A percentile compares a stretch with the other conserved stretches of the same genome.
phyloP scores from a whole-genome alignment of 2,113 vertebrate genomes.

The Ctenodactylus gundi region DNA sequence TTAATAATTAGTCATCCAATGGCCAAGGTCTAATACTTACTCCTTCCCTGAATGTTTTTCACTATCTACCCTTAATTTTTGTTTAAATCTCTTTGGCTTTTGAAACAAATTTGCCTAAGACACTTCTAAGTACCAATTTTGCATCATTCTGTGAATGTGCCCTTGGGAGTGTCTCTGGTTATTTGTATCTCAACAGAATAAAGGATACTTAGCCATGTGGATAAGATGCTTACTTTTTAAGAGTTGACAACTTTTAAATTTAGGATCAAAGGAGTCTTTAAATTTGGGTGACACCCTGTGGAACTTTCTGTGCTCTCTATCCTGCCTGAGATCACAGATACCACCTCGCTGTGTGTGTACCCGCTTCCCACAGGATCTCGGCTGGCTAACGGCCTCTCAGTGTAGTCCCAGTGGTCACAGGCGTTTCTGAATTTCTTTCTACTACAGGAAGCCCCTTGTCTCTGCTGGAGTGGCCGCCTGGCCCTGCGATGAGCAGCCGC shows the following conservation, averaged over 20 bases:
- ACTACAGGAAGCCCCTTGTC: not conserved
- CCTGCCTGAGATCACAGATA: accelerated
- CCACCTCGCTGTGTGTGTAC: no score
- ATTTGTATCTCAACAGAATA: not conserved
- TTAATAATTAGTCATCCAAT: constrained; percentile 13
- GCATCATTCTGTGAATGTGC: not conserved
- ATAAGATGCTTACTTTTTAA: not conserved
- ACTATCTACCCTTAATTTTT: not conserved
- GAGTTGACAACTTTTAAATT: not conserved
- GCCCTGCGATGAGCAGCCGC: not conserved
- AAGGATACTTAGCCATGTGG: not conserved
- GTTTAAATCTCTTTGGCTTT: constrained; percentile 25
- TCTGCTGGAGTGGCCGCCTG: not conserved
- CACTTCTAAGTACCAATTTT: constrained; percentile 6
- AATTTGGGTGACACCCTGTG: not conserved
- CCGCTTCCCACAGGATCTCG: not conserved
- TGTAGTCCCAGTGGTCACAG: not conserved
- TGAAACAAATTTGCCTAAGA: constrained; percentile 25
- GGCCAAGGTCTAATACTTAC: not conserved
- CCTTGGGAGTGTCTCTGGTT: not conserved
- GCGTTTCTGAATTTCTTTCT: not conserved
- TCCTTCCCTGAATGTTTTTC: not conserved
- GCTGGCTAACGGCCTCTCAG: not conserved
- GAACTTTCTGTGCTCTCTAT: not conserved
- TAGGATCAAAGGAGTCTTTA: not conserved